Base-by-base conservation (phyloP, 2,888 invertebrate species). In the Nasonovia ribisnigri region DNA sequence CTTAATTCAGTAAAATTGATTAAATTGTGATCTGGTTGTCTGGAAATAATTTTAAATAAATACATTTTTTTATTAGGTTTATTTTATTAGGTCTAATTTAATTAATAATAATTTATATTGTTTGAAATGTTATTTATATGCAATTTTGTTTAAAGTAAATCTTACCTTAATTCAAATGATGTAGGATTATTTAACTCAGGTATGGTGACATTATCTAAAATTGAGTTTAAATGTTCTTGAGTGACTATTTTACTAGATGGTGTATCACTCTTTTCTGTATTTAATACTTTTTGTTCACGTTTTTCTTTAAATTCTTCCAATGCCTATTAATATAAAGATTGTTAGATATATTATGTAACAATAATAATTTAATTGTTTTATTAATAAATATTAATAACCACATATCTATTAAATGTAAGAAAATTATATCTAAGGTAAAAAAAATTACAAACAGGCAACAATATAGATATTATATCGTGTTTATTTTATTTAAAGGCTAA, bases 271-370 rank as follows among this genome's bases (percentile, higher is more conserved):
- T 90, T 86, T 84, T 93, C 86, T 84, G 87, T 90, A 13, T 20
- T 60, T 60, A 54, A 36, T 86, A 48, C 42, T 90, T 90, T 90
- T 93, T 60, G 60, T 16, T 89, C 86, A 20, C 43, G 90, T 48
- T 86, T 93, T 86, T 90, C 90, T 86, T 90, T 93, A 60, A 93
- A 86, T 48, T 84, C 57, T 51, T 90, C 86, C 42, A 93, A 57
- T 86, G 89, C 93, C 93, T 93, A 86, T 26, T 26, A 90, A 90
- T 20, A 86, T 24, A 57, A 90, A 48, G 36, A 67, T 67, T 29
- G 24, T 48, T 57, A n/a, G n/a, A 48, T 46, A 60, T 29, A 54
- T 29, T 29, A n/a, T 84, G 24, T 60, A n/a, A 84, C 8, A 26
- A 11, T 84, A 42, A 29, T 48, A 54, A 86, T 43, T n/a, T 11